Evolutionary conservation across 2,888 invertebrate species (phyloP).

Genomic region (Eupsilia transversa): DNA sequence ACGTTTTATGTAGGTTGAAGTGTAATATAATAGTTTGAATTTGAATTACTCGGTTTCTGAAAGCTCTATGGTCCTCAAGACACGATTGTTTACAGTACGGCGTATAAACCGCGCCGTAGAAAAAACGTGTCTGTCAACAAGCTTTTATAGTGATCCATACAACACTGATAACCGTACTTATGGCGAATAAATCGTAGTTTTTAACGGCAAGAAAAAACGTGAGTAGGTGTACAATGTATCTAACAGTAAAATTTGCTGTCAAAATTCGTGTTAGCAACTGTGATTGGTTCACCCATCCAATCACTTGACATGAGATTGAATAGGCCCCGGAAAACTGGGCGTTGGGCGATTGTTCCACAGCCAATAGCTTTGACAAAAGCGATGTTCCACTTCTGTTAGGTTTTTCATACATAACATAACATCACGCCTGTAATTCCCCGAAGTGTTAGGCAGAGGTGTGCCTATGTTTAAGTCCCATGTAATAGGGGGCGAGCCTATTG

Average conservation of each 20-base stretch:
- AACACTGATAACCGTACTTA: too few species aligned
- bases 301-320: slow-evolving; percentile 16
- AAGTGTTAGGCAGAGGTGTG: not conserved
- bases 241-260: too few species aligned
- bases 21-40: not conserved
- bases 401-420: not conserved
- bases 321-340: not conserved
- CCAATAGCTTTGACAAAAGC: not conserved
- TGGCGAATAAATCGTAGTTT: too few species aligned
- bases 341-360: not conserved
- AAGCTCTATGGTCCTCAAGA: too few species aligned
- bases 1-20: not conserved
- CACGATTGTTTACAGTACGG: too few species aligned
- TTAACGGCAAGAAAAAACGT: too few species aligned
- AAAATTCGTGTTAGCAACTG: not conserved
- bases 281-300: slow-evolving; percentile 12
- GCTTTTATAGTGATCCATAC: too few species aligned
- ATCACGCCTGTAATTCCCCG: not conserved
- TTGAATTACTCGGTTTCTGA: not conserved
- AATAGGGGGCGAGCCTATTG: not conserved
- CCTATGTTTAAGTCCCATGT: not conserved
- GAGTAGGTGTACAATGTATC: too few species aligned
- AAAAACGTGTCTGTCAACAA: too few species aligned
- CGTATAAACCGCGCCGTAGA: too few species aligned
- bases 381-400: not conserved